Evolutionary conservation across 1,140 invertebrate genomes (phyloP), one percentile per base, ranked within the genome.

Genomic region (Drosophila nasuta): DNA sequence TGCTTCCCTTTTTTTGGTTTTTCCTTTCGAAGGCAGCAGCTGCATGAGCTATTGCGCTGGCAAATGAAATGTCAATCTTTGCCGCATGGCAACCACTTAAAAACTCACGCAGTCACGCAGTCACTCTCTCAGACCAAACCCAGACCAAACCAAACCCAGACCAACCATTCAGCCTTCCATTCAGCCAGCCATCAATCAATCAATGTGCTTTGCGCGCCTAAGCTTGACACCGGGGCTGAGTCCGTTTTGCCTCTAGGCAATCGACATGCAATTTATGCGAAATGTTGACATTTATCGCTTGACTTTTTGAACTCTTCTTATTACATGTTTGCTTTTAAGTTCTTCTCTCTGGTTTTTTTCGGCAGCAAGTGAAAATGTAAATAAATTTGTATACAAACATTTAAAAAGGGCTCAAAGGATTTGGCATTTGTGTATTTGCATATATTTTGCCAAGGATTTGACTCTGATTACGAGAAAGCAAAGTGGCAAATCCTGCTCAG

Each of bases 211-310:
- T 69, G 49, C 43, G 59, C 43, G 79, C 65, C 75, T 72, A 81
- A 75, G 68, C 70, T 48, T 64, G 79, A 70, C 72, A 69, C 33
- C 65, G 15, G 15, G 62, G 62, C 38, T 64, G 11, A 28, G 57
- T 56, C 51, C 49, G 49, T 68, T 49, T 20, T 35, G 28, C 28
- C n/a, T 43, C 33, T 64, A 67, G 73, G 46, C 81, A 85, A 77
- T 85, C 81, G 57, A 72, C 77, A 75, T 89, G 83, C 85, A 88
- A 88, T 88, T 89, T 89, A 89, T 89, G 80, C 83, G 68, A 88
- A 89, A 79, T 80, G 85, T 85, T 88, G 83, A 88, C 83, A 88
- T 85, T 89, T 74, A 88, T 82, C 83, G 80, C 46, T 41, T 54
- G 75, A 63, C 78, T 72, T 77, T 82, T 77, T 57, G 45, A 54